A percentile compares a stretch with the other conserved stretches of the same genome.
Evolutionary conservation across 2,113 vertebrate species (phyloP).

Genomic region (Nerophis lumbriciformis): DNA sequence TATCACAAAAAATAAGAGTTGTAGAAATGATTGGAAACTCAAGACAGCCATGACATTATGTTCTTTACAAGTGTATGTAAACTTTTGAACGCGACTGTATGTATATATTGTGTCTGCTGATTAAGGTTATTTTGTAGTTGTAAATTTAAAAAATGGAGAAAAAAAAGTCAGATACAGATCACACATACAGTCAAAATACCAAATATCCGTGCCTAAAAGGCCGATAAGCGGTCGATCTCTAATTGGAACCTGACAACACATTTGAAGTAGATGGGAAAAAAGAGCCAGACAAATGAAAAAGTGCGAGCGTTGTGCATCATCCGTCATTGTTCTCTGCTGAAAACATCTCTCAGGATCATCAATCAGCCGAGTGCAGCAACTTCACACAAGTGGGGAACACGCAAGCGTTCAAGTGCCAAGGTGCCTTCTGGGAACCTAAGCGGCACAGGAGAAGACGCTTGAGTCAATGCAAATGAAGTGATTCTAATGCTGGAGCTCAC

Average conservation of each 20-base stretch:
- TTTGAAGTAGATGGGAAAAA: constrained; percentile 5
- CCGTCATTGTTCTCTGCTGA: constrained; percentile 23
- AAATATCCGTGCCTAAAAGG: too few relatives aligned
- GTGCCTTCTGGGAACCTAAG: constrained; percentile 15
- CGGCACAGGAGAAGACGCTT: constrained; percentile 7
- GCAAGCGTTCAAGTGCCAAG: neutral
- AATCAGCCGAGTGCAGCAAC: constrained; percentile 34
- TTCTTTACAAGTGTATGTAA: too few relatives aligned
- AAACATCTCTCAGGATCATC: constrained; percentile 24
- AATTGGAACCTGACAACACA: neutral
- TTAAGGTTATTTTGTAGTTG: too few relatives aligned
- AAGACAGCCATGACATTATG: too few relatives aligned
- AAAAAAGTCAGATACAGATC: too few relatives aligned
- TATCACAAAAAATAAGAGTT: too few relatives aligned
- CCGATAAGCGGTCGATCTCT: too few relatives aligned
- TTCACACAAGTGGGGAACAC: constrained; percentile 34
- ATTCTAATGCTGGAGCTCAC: constrained; percentile 14
- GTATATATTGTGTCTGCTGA: too few relatives aligned
- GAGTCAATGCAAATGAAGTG: constrained; percentile 23
- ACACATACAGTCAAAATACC: too few relatives aligned
- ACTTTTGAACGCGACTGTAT: too few relatives aligned
- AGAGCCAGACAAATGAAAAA: constrained; percentile 29
- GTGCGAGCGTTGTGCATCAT: constrained; percentile 7
- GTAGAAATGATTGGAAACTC: too few relatives aligned
- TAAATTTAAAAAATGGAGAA: too few relatives aligned